Base-by-base conservation (phyloP, 2,888 invertebrate species). In the Tethea ocularis region DNA sequence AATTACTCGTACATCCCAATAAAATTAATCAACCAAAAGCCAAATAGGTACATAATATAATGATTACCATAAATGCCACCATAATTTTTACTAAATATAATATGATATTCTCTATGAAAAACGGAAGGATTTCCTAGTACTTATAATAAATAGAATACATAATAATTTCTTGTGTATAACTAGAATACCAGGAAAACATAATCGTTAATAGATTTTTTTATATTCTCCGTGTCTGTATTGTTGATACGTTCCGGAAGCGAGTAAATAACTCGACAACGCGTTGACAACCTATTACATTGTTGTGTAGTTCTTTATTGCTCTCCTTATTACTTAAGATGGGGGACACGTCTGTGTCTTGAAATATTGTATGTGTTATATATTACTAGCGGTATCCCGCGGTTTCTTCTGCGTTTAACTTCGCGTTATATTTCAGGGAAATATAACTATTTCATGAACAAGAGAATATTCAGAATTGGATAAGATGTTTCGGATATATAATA, bases 221-320 rank as follows among this genome's bases (percentile, higher is more conserved):
- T 20, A 46, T 46, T 46, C 46, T 20, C 2, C 10, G 46, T 20
- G 46, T 20, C 20, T 20, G 46, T 46, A 46, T 46, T 46, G 20
- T n/a, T 46, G 46, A 46, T 46, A 20, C 46, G 46, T 46, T 20
- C 20, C 46, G 46, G 46, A 46, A 46, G 46, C 3, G 46, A 46
- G 46, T 46, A 46, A 46, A 46, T 46, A 15, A 46, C 46, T 46
- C 46, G 20, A 46, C 46, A 46, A 46, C 46, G 46, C 46, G 46
- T 46, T 46, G 46, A 46, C 46, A 46, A 46, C 46, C 46, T 46
- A 46, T 46, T n/a, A 46, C 46, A 46, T 46, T 46, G 20, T 46
- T 46, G 46, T 20, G 20, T 46, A 46, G 17, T 46, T 20, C 46
- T 46, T 46, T 46, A 46, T 46, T 46, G n/a, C 46, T n/a, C 46